Base-by-base conservation (phyloP, 2,113 vertebrate genomes). In the Oreotrochilus melanogaster region DNA sequence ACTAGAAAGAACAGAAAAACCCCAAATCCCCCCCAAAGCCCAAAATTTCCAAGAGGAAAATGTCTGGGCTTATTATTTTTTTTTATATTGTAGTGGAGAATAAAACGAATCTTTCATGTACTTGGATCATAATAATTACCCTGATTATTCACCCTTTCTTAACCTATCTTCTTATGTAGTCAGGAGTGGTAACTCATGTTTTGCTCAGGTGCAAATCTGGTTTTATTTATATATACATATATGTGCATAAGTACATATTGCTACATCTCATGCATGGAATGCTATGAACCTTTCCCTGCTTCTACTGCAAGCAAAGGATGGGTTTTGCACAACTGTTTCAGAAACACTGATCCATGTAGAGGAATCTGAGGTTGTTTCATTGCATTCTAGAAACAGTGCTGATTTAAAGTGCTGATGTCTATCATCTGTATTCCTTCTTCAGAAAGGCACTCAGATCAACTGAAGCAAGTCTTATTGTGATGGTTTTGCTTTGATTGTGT, bases 1-100 rank as follows among this genome's bases (percentile, higher is more conserved):
- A 45, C 78, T 78, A 28, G 83, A 89, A 93, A 57, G 88, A 93
- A 48, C 24, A 69, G 78, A 92, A 94, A 87, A 89, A 7, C 69
- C 69, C 23, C 51, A 47, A 0, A 71, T 39, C 10, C 39, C 39
- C 39, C 39, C 39, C 12, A 39, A 39, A 39, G 39, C 39, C 39
- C 39, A 11, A 39, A 12, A 39, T 39, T 39, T 39, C 39, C 31
- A 85, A 56, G 21, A 91, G 37, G 61, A 65, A 75, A 17, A 60
- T 1, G 22, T 86, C 78, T 61, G 18, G 17, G 6, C 67, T 37
- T 91, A 39, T 78, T 93, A 61, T 39, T 39, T 39, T 39, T 93
- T 80, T 73, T 85, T 84, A n/a, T 78, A 16, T 58, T 86, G 96
- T 79, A 79, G 58, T 69, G 43, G 61, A 75, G 65, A 89, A 88